Evolutionary conservation across 64 coral and sea anemone genomes (phyloP), one percentile per base, ranked within the genome.

Genomic region (Pocillopora damicornis): DNA sequence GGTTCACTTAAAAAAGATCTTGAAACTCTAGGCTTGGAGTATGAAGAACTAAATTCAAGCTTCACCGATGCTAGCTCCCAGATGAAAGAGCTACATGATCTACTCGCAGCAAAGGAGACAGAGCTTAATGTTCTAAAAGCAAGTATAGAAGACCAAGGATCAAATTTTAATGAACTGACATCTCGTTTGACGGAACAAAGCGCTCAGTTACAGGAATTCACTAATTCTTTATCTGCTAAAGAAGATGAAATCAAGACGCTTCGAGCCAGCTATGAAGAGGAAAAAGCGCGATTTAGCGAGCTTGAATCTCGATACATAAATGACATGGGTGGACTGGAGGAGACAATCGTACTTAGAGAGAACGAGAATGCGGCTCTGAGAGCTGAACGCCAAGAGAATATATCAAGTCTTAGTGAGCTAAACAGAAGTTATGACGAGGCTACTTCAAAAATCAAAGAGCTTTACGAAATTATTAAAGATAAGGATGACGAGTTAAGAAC

Each of bases 81-180:
- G 38, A 85, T 79, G 14, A 87, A 68, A 60, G 90, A 92, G 26
- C 51, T 87, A 4, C 68, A 84, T 61, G 42, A 76, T 80, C 23
- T 87, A 64, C 23, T 87, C 11, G 76, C 79, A 6, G 75, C 76
- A 13, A 86, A 73, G 63, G 90, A 92, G 45, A 64, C 63, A 9
- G 86, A 80, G 25, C 26, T 92, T 15, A 79, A 63, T 26, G 90
- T 79, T 11, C 82, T 92, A 22, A 45, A 77, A 69, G 56, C 63
- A 13, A 92, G 81, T 34, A 58, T 92, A 20, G 63, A 77, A 36
- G 75, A 92, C 37, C 86, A 76, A 42, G 75, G 75, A 1, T 76
- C 75, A 18, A 75, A 51, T 15, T 66, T 76, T 61, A n/a, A 76
- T 76, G 73, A 77, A 56, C 34, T 76, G 17, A 78, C 86, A 63